Evolutionary conservation across 2,113 vertebrate species (phyloP).

Genomic region (Galbula dea): DNA sequence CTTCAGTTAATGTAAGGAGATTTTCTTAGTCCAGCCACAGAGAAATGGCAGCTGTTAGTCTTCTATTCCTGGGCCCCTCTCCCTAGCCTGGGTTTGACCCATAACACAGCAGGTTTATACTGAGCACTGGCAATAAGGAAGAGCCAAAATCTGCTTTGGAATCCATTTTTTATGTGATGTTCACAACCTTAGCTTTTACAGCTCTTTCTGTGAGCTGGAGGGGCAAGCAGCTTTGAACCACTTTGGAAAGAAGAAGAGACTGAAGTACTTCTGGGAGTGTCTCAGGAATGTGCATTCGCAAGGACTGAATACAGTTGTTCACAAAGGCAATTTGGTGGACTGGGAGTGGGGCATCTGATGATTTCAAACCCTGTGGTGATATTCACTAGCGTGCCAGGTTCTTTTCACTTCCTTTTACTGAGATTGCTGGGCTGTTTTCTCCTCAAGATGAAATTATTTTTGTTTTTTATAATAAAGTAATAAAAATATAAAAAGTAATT

Average conservation of each 20-base stretch:
- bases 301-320: neutral
- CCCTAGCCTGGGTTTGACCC: neutral
- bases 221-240: neutral
- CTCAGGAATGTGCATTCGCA: fast-evolving
- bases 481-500: fast-evolving
- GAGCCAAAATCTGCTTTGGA: neutral
- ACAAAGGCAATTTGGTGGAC: neutral
- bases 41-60: neutral
- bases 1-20: neutral
- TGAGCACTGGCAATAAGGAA: neutral
- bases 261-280: neutral
- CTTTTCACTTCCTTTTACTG: neutral
- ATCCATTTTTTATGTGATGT: neutral
- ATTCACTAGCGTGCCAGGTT: neutral
- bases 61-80: neutral
- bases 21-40: neutral
- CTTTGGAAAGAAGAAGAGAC: neutral
- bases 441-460: neutral
- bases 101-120: neutral
- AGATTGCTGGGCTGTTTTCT: neutral
- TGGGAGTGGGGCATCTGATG: neutral
- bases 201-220: neutral
- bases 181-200: neutral
- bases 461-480: too few species aligned
- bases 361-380: neutral